Conservation (phyloP, 2,113 vertebrate genomes). For the Lutjanus erythropterus region DNA sequence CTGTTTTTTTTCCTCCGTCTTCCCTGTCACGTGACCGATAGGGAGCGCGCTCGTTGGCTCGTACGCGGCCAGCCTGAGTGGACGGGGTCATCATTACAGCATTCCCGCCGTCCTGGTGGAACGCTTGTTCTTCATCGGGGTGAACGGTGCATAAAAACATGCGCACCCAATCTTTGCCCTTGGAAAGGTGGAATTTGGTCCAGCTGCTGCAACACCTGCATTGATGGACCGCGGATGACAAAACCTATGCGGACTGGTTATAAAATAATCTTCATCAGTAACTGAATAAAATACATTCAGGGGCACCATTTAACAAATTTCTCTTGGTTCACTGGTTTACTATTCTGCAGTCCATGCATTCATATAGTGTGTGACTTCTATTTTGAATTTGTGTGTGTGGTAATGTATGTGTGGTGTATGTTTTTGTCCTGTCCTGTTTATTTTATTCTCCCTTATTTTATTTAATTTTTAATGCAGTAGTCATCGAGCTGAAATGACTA, state of each 20-base stretch:
- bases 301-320: too few relatives aligned
- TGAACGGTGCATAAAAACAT: not conserved
- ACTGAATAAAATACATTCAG: not conserved
- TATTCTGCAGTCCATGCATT: too few relatives aligned
- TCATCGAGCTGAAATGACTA: not conserved
- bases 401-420: too few relatives aligned
- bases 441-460: too few relatives aligned
- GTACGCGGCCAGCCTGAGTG: not conserved
- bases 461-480: not conserved
- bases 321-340: too few relatives aligned
- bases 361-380: too few relatives aligned
- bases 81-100: not conserved
- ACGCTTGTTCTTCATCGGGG: not conserved
- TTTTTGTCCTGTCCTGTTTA: too few relatives aligned
- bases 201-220: conserved; percentile 18
- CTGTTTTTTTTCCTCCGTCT: not conserved
- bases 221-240: not conserved
- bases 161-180: conserved; percentile 38
- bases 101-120: fast-evolving
- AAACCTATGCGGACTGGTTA: not conserved
- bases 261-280: not conserved
- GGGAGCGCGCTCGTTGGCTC: fast-evolving
- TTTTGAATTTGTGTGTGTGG: too few relatives aligned
- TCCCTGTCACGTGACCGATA: conserved; percentile 63
- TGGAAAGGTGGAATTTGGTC: not conserved